Base-by-base conservation (phyloP, 2,888 invertebrate species). In the Drosophila peninsularis region DNA sequence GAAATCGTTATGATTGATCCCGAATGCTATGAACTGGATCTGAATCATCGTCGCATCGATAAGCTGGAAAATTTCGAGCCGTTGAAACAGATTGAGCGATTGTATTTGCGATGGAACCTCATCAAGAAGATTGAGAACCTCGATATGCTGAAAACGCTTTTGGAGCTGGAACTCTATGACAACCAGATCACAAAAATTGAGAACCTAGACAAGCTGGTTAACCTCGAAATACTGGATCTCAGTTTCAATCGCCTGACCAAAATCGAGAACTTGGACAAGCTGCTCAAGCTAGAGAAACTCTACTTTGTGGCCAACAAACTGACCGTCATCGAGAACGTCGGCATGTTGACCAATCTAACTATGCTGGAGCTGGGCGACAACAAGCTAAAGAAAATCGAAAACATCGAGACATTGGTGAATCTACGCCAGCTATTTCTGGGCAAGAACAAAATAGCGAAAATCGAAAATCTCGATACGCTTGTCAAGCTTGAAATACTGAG, bases 311-410 rank as follows among this genome's bases (percentile, higher is more conserved):
- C 98, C 6, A 99, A 99, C 92, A 97, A 96, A 93, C 96, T 99
- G 34, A 91, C 93, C 0, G 95, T 95, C 90, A 98, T 99, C 67
- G 96, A 98, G 91, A 98, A 98, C 92, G 88, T 99, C n/a, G 94
- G 94, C 55, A 95, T 96, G 91, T 93, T 99, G 57, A 94, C 94
- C 0, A 95, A 96, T 67, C 93, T 99, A 42, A 96, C 95, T 45
- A 93, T 97, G 91, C 93, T 99, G 9, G 99, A 99, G 92, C 93
- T 99, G 58, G 99, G 99, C 0, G 98, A 99, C 83, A 99, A 99
- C 92, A 96, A 96, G 91, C 95, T 98, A 14, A 93, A 97, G 95
- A 95, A 95, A 90, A 97, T 99, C 76, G 96, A 97, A 91, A 97
- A 98, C 92, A 92, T 99, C 11, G 95, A 96, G 5, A 94, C 94